These are phyloP conservation scores for Cinclus cinclus DNA, from an alignment of 2,113 vertebrate species.

Conservation along the genomic window DNA sequence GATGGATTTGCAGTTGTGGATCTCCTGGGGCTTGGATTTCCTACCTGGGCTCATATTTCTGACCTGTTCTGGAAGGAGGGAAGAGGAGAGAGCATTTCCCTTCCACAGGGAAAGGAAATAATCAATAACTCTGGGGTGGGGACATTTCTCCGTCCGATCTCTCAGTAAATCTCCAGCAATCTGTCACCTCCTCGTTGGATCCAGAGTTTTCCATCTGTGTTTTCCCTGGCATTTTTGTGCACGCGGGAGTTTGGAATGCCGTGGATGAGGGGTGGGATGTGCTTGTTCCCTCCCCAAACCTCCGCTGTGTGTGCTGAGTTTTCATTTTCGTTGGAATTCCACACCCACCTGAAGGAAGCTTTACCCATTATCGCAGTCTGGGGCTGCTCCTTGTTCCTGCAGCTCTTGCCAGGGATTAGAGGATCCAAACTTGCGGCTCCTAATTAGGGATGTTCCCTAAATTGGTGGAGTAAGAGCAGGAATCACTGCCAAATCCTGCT, in stretches of 20 bases:
- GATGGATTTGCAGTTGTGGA: background rate
- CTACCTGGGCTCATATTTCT: background rate
- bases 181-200: fast-evolving
- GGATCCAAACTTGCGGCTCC: background rate
- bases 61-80: background rate
- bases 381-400: background rate
- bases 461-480: background rate
- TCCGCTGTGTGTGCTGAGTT: fast-evolving
- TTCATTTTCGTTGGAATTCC: background rate
- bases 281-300: background rate
- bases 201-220: background rate
- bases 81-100: background rate
- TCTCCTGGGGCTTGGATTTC: background rate
- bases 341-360: background rate
- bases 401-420: background rate
- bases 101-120: background rate
- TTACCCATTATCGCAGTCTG: background rate
- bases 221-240: background rate
- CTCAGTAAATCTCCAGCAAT: fast-evolving
- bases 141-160: fast-evolving
- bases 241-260: background rate
- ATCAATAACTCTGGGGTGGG: background rate
- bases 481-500: background rate
- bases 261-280: background rate
- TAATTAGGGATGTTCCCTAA: background rate